Evolutionary conservation across 2,888 invertebrate species (phyloP).

Genomic region (Eupithecia pulchellata): DNA sequence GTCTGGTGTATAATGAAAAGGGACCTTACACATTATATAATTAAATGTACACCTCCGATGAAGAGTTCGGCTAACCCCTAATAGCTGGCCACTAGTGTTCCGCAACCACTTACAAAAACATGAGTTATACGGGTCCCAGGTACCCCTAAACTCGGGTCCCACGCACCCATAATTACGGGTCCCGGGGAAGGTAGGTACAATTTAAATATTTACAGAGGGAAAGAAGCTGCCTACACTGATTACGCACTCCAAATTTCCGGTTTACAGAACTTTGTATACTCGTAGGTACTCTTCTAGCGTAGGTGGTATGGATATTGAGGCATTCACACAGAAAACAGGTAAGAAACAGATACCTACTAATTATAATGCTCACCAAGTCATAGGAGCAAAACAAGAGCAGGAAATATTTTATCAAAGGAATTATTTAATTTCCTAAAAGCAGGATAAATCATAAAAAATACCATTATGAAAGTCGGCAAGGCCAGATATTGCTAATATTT

Average conservation of each 20-base stretch:
- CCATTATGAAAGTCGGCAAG: too few species aligned
- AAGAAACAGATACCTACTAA: neutral
- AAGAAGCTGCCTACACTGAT: slow-evolving; percentile 43
- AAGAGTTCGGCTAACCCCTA: slow-evolving; percentile 29
- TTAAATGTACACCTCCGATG: neutral
- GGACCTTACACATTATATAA: neutral
- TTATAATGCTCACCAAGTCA: neutral
- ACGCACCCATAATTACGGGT: slow-evolving; percentile 45
- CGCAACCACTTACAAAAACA: slow-evolving; percentile 45
- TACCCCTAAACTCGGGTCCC: slow-evolving; percentile 38
- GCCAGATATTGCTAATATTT: too few species aligned
- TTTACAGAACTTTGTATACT: slow-evolving; percentile 22
- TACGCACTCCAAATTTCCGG: slow-evolving; percentile 43
- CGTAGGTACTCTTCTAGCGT: neutral
- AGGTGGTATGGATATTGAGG: slow-evolving; percentile 2
- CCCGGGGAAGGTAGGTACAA: slow-evolving; percentile 33
- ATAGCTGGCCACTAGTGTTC: slow-evolving; percentile 37
- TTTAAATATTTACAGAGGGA: slow-evolving; percentile 46
- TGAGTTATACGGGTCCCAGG: neutral
- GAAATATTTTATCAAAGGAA: too few species aligned
- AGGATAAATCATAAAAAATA: too few species aligned
- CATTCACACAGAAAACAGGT: slow-evolving; percentile 15
- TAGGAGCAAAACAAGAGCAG: too few species aligned
- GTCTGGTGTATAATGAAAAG: neutral
- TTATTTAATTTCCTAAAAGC: too few species aligned